Base-by-base conservation (phyloP, 2,888 invertebrate species). In the Ochropleura plecta region DNA sequence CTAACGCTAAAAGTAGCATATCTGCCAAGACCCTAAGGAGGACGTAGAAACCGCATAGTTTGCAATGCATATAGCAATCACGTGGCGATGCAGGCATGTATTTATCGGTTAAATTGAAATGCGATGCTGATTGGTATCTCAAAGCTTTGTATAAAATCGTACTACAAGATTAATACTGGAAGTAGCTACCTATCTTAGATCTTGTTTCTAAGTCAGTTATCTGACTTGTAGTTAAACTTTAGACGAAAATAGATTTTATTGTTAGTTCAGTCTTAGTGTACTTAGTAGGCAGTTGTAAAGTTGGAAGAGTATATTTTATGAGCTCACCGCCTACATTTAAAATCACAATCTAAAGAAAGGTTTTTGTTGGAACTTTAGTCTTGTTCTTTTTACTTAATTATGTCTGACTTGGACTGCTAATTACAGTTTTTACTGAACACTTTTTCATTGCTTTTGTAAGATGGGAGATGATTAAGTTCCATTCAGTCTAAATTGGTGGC, bases 91-190 rank as follows among this genome's bases (percentile, higher is more conserved):
- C 44, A 63, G 18, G 51, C 49, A 60, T 57, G 12, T 40, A 65
- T 30, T 60, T 49, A 60, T 57, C 49, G 44, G n/a, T 48, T 42
- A 48, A 63, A 80, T 83, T 73, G 51, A 59, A 79, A 68, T 60
- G 59, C 67, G 53, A 78, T 49, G 59, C n/a, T 55, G 53, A 55
- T 79, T 82, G 59, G 44, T n/a, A 65, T 77, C 53, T 42, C 10
- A 5, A 14, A n/a, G 20, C 30, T 66, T 53, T 68, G 40, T 20
- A n/a, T 49, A 81, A 67, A 66, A 80, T 55, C 44, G 16, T n/a
- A 40, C 6, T 40, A 30, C 46, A 40, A 78, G 40, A 8, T 59
- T 18, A 20, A 12, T 62, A n/a, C n/a, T 44, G 3, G 3, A 62
- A 44, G 10, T 18, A 44, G n/a, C 7, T 62, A 44, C 5, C 5